A percentile compares a stretch with the other conserved stretches of the same genome.
Evolutionary conservation across 2,797 vertebrate genomes (phyloP).

Genomic region (Amphiprion clarkii): DNA sequence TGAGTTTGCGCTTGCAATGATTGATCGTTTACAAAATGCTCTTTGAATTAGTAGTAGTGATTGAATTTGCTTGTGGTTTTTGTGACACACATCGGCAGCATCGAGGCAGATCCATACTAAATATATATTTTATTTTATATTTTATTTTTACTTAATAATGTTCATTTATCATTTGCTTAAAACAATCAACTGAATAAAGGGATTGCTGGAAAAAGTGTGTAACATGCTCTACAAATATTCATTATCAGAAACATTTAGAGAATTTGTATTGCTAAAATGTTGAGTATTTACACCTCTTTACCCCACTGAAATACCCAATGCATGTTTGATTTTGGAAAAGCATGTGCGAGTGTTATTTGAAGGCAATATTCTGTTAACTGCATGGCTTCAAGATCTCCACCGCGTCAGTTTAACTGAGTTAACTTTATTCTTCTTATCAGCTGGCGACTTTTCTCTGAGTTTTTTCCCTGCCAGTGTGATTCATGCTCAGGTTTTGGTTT

Average conservation of each 20-base stretch:
- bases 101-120: constrained; percentile 68
- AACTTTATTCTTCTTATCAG: constrained; percentile 58
- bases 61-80: constrained; percentile 75
- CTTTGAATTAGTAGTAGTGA: constrained; percentile 68
- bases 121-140: constrained; percentile 77
- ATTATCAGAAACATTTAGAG: constrained; percentile 63
- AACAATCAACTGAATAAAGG: constrained; percentile 66
- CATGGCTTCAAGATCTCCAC: constrained; percentile 81
- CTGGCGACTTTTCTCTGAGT: constrained; percentile 48
- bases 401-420: constrained; percentile 63
- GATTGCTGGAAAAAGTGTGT: constrained; percentile 67
- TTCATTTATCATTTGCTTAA: constrained; percentile 73
- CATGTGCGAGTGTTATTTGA: constrained; percentile 83
- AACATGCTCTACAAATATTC: constrained; percentile 73
- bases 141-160: constrained; percentile 70
- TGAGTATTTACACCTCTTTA: constrained; percentile 74
- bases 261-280: constrained; percentile 74
- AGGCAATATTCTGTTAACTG: constrained; percentile 82
- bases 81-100: constrained; percentile 64
- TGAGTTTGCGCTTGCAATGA: constrained; percentile 63
- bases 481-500: constrained; percentile 75
- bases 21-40: constrained; percentile 73
- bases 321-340: constrained; percentile 84
- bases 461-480: constrained; percentile 40
- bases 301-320: constrained; percentile 72